A percentile compares a stretch with the other conserved stretches of the same genome.
These are phyloP conservation scores for Sarcophaga subvicina DNA, from an alignment of 2,888 invertebrate species.

Conservation along the genomic window DNA sequence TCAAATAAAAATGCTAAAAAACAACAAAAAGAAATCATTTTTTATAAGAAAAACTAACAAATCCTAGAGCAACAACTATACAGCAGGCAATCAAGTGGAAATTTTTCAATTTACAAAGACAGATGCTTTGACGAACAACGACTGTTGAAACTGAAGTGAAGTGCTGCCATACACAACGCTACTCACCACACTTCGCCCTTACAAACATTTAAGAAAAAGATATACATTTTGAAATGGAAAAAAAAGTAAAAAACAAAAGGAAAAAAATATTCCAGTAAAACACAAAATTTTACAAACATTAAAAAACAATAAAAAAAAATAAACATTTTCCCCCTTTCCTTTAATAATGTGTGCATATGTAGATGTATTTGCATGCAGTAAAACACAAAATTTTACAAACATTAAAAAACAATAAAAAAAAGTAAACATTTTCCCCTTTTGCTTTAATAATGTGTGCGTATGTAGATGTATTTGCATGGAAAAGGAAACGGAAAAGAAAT, in stretches of 20 bases:
- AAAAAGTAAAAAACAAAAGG: too few relatives aligned
- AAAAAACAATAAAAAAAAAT: too few relatives aligned
- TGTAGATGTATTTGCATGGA: neutral
- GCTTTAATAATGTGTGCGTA: neutral
- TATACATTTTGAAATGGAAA: too few relatives aligned
- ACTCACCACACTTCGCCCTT: too few relatives aligned
- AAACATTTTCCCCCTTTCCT: too few relatives aligned
- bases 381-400: too few relatives aligned
- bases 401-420: too few relatives aligned
- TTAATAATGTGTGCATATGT: neutral
- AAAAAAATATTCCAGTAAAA: too few relatives aligned
- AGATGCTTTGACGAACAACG: constrained; percentile 54
- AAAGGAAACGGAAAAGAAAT: constrained; percentile 48
- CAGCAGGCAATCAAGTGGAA: constrained; percentile 40
- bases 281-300: too few relatives aligned
- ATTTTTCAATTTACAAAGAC: constrained; percentile 55
- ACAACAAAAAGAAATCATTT: neutral
- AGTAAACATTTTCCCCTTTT: too few relatives aligned
- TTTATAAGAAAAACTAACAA: constrained; percentile 37
- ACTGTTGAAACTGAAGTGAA: constrained; percentile 7
- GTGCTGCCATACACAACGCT: too few relatives aligned
- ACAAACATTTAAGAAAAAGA: too few relatives aligned
- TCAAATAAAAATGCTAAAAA: constrained; percentile 6
- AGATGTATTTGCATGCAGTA: neutral
- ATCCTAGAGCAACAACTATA: constrained; percentile 34